Evolutionary conservation across 2,888 invertebrate genomes (phyloP).

Genomic region (Drosophila paranaensis): DNA sequence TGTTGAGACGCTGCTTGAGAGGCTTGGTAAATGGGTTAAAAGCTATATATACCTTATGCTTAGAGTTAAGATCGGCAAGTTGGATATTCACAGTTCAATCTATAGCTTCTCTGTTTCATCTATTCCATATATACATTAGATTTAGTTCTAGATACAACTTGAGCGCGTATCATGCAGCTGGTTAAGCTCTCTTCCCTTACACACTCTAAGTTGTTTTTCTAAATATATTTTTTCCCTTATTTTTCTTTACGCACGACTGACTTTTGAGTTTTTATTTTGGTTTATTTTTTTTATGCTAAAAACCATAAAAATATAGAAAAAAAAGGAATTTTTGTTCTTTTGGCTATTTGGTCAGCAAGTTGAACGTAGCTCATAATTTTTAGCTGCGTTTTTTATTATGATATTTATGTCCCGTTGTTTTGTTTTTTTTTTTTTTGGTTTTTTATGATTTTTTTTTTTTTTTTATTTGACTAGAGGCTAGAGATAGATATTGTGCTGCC

Average conservation of each 20-base stretch:
- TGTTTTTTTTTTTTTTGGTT: neutral
- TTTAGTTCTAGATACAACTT: too few relatives aligned
- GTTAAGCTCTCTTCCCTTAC: neutral
- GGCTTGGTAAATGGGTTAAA: too few relatives aligned
- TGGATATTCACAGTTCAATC: too few relatives aligned
- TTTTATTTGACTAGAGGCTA: slow-evolving; percentile 17
- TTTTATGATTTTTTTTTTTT: slow-evolving; percentile 11
- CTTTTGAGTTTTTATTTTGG: slow-evolving; percentile 39
- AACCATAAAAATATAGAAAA: slow-evolving; percentile 41
- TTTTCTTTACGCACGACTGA: slow-evolving; percentile 51
- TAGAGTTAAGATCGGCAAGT: too few relatives aligned
- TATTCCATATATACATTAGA: too few relatives aligned
- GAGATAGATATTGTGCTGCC: slow-evolving; percentile 1
- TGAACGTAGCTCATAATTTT: slow-evolving; percentile 63
- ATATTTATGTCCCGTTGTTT: slow-evolving; percentile 16
- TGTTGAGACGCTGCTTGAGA: too few relatives aligned
- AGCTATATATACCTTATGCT: too few relatives aligned
- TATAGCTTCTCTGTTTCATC: neutral
- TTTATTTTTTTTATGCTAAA: slow-evolving; percentile 51
- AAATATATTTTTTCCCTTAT: slow-evolving; percentile 46
- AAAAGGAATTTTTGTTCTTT: neutral
- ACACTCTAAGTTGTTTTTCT: neutral
- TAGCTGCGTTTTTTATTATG: slow-evolving; percentile 38
- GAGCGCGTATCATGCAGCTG: neutral
- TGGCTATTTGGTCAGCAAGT: slow-evolving; percentile 53